These are phyloP conservation scores for Acronicta leporina DNA, from an alignment of 2,888 invertebrate species.

Conservation along the genomic window DNA sequence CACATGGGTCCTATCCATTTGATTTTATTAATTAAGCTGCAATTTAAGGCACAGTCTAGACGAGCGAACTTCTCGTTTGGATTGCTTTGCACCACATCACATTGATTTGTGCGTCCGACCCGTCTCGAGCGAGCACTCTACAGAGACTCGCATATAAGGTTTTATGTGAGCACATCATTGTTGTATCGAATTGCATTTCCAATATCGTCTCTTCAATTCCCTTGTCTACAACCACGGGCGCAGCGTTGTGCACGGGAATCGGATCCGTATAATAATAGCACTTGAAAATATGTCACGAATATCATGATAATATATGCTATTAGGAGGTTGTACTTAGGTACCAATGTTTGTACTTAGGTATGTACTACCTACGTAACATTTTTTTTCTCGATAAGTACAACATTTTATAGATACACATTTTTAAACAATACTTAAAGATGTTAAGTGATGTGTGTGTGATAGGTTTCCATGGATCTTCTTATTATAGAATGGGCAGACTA, in stretches of 20 bases:
- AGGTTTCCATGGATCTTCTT: too few species aligned
- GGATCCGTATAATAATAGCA: slow-evolving; percentile 29
- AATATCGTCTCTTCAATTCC: slow-evolving; percentile 51
- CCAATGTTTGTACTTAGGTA: too few species aligned
- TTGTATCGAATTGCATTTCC: slow-evolving; percentile 54
- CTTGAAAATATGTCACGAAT: slow-evolving; percentile 30
- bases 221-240: slow-evolving; percentile 40
- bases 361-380: too few species aligned
- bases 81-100: slow-evolving; percentile 70
- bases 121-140: slow-evolving; percentile 53
- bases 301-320: too few species aligned
- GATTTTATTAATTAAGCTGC: slow-evolving; percentile 68
- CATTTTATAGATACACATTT: too few species aligned
- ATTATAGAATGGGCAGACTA: too few species aligned
- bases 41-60: slow-evolving; percentile 64
- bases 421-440: too few species aligned
- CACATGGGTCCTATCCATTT: slow-evolving; percentile 54
- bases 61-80: slow-evolving; percentile 62
- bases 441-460: too few species aligned
- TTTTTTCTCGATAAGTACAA: too few species aligned
- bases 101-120: slow-evolving; percentile 73
- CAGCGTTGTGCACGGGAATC: slow-evolving; percentile 31
- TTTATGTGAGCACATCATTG: slow-evolving; percentile 45
- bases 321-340: too few species aligned
- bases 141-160: slow-evolving; percentile 25